Evolutionary conservation across 2,888 invertebrate species (phyloP).

Genomic region (Eupsilia transversa): DNA sequence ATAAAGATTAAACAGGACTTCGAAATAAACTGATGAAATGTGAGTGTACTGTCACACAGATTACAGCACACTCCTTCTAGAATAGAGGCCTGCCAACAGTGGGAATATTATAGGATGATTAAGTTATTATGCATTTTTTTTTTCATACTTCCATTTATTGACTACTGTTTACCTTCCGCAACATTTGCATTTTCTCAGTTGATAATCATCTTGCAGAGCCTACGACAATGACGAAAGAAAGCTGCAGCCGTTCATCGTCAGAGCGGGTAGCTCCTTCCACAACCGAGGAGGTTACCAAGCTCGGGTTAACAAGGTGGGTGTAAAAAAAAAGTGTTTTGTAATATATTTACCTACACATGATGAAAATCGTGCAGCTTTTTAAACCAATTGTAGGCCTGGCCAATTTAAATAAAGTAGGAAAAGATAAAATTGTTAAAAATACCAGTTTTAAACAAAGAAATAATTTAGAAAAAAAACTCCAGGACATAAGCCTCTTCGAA

Average conservation of each 20-base stretch:
- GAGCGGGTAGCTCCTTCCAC: constrained; percentile 87
- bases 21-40: no score
- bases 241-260: constrained; percentile 79
- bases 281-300: constrained; percentile 87
- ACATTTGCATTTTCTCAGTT: background rate
- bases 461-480: background rate
- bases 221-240: constrained; percentile 79
- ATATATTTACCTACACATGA: background rate
- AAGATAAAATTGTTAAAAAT: background rate
- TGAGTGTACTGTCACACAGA: no score
- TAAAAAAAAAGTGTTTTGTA: background rate
- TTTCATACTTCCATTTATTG: background rate
- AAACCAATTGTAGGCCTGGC: background rate
- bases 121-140: no score
- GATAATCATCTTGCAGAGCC: constrained; percentile 72
- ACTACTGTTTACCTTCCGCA: no score
- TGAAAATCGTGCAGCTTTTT: background rate
- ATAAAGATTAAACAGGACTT: no score
- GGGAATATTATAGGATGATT: no score
- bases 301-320: constrained; percentile 81
- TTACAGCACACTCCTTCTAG: no score
- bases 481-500: background rate
- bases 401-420: background rate
- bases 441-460: background rate
- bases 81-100: no score